phyloP scores from a whole-genome alignment of 2,113 vertebrate genomes.

The Campylomormyrus tamandua region DNA sequence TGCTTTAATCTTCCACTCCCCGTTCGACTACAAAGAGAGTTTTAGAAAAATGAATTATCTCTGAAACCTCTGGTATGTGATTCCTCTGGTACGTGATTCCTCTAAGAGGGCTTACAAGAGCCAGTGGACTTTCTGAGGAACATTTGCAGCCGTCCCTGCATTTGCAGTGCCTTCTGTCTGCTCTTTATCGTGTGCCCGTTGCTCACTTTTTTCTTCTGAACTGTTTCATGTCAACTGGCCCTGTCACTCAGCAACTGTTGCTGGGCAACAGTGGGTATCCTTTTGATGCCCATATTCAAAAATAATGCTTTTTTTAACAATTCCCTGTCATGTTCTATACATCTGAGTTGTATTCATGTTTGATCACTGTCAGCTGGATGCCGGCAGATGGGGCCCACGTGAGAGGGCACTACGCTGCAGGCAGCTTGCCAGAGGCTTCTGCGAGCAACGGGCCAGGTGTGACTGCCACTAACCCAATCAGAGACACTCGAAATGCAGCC shows the following conservation, averaged over 20 bases:
- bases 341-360: neutral
- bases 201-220: neutral
- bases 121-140: neutral
- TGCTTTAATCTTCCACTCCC: neutral
- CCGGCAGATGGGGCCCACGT: neutral
- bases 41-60: neutral
- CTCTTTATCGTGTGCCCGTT: neutral
- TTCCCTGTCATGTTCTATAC: conserved; percentile 1
- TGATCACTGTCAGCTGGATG: conserved; percentile 3
- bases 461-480: neutral
- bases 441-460: neutral
- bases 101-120: neutral
- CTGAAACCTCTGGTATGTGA: neutral
- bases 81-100: neutral
- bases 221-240: neutral
- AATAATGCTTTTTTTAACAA: conserved; percentile 1
- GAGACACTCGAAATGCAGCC: neutral
- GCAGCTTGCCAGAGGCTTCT: neutral
- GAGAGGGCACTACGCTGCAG: neutral
- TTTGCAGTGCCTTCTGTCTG: neutral
- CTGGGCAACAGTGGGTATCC: neutral
- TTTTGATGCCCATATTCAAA: conserved; percentile 1
- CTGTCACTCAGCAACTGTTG: conserved; percentile 7
- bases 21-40: neutral
- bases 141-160: neutral